These are phyloP conservation scores for Micoletzkya japonica DNA, from an alignment of 2,888 invertebrate species.

Conservation along the genomic window DNA sequence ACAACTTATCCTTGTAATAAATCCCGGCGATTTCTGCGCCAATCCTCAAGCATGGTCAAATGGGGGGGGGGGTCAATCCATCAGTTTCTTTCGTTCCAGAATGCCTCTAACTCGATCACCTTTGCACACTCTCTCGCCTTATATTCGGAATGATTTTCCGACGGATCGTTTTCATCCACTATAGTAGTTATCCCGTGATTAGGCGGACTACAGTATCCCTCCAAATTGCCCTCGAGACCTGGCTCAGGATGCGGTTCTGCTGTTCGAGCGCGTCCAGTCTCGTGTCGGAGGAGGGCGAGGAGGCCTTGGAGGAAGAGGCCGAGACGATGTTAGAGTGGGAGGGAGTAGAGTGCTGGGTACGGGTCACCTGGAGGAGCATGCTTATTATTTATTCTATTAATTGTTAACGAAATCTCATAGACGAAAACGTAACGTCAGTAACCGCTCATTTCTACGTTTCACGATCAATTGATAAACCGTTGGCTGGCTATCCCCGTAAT, in stretches of 20 bases:
- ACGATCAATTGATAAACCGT: too few relatives aligned
- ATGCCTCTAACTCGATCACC: too few relatives aligned
- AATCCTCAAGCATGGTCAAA: too few relatives aligned
- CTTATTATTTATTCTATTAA: too few relatives aligned
- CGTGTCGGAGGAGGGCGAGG: slow-evolving; percentile 39
- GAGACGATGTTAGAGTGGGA: neutral
- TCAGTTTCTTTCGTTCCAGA: too few relatives aligned
- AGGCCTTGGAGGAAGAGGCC: slow-evolving; percentile 10
- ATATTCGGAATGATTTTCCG: neutral
- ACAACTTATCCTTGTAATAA: too few relatives aligned
- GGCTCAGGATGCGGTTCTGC: slow-evolving; percentile 65
- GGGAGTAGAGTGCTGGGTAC: neutral
- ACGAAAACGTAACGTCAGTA: neutral
- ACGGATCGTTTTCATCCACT: neutral
- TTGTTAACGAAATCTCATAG: neutral
- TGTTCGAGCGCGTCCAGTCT: slow-evolving; percentile 62
- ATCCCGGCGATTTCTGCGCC: too few relatives aligned
- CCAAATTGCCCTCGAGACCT: too few relatives aligned
- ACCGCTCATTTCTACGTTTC: neutral
- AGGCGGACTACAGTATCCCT: too few relatives aligned
- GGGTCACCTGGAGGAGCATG: too few relatives aligned
- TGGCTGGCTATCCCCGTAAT: neutral
- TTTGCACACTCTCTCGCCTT: too few relatives aligned
- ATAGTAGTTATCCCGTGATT: too few relatives aligned
- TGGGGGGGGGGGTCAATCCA: slow-evolving; percentile 5